A percentile compares a stretch with the other conserved stretches of the same genome.
phyloP scores from a whole-genome alignment of 2,113 vertebrate species.

The Theristicus caerulescens region DNA sequence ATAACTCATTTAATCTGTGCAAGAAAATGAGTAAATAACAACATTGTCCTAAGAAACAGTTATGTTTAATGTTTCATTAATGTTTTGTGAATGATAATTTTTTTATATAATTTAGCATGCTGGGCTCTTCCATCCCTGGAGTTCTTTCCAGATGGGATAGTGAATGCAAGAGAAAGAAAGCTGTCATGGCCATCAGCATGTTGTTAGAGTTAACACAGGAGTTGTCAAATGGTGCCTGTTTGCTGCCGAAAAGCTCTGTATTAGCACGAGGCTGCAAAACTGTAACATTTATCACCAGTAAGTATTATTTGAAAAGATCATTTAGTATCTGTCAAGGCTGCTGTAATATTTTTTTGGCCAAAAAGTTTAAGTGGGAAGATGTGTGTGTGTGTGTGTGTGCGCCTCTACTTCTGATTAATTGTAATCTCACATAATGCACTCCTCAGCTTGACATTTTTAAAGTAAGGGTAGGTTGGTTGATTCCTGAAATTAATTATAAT shows the following conservation, averaged over 20 bases:
- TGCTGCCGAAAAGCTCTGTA: neutral
- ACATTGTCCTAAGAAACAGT: neutral
- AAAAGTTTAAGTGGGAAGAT: conserved; percentile 26
- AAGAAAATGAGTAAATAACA: conserved; percentile 32
- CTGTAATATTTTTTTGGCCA: conserved; percentile 1
- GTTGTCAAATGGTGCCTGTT: neutral
- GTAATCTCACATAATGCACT: conserved; percentile 49
- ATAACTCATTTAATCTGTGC: neutral
- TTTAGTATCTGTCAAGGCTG: conserved; percentile 52
- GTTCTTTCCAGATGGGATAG: conserved; percentile 4
- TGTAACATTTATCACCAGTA: conserved; percentile 1
- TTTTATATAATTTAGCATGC: neutral
- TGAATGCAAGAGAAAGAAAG: neutral
- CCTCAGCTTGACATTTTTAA: conserved; percentile 40
- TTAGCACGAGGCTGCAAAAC: conserved; percentile 5
- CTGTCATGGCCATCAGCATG: neutral
- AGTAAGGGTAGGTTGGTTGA: conserved; percentile 43
- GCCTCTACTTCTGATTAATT: conserved; percentile 43
- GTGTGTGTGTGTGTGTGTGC: neutral
- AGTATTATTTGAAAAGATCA: conserved; percentile 45
- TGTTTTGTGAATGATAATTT: neutral
- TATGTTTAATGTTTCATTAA: neutral
- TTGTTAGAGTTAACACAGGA: neutral
- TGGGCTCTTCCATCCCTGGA: neutral
- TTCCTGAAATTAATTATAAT: conserved; percentile 66